Evolutionary conservation across 2,888 invertebrate genomes (phyloP), one percentile per base, ranked within the genome.

Genomic region (Hololepta plana): DNA sequence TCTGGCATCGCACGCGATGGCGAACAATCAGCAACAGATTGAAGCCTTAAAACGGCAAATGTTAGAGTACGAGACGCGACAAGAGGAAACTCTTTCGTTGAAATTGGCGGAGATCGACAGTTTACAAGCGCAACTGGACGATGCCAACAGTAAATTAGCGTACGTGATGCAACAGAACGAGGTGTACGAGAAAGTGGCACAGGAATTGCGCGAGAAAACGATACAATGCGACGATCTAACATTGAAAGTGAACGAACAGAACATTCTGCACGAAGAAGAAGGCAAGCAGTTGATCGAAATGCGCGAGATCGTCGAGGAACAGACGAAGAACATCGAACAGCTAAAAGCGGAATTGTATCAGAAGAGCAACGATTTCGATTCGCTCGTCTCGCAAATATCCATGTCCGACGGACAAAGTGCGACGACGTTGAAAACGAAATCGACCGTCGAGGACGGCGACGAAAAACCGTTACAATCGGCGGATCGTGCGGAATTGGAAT

Each of bases 291-390:
- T 64, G n/a, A 39, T 46, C 1, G 70, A 73, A 42, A 49, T 72
- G 40, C 64, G 69, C 41, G 45, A 53, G 2, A 68, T 66, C 1
- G 54, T 80, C 25, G 72, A 73, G 42, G 65, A 60, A 25, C 79
- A 79, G 45, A 73, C 75, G 39, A 49, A 71, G 28, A 76, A 77
- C 51, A 74, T 80, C 36, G 72, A 77, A 4, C 67, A 71, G 4
- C 46, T 79, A 4, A 75, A 76, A 42, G 70, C 71, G 35, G 70
- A 75, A 41, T 52, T 79, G 32, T 63, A 56, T 24, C 60, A 64
- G 27, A 64, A 67, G 28, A 60, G 62, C 24, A 63, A 62, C 6
- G 67, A 70, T 38, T 64, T 64, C 34, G 69, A 69, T 36, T 47
- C 50, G 11, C 33, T 54, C 22, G 44, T 54, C 12, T 52, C 53